Evolutionary conservation across 1,140 invertebrate species (phyloP), one percentile per base, ranked within the genome.

Genomic region (Anoplolepis gracilipes): DNA sequence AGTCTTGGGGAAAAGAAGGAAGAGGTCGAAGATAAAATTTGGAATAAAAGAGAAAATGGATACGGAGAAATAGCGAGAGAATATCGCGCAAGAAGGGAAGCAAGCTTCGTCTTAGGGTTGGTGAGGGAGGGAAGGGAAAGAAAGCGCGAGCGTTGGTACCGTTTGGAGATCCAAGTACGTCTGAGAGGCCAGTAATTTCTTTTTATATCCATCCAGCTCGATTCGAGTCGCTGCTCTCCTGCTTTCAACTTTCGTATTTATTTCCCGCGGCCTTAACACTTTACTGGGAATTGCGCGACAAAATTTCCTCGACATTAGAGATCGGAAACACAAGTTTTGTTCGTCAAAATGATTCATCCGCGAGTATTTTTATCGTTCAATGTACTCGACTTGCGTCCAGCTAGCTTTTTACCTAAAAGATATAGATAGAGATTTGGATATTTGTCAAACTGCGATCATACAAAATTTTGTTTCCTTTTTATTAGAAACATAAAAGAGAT

Each of bases 181-280:
- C 87, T 88, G 87, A 89, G 87, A 87, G 91, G 84, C 81, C 76
- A 78, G 91, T 91, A 91, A 91, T 91, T 90, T 91, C 84, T 89
- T 91, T 91, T 91, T 90, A 91, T 91, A 84, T 85, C 73, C 78
- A 72, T 90, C 61, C 79, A 57, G 30, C 55, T 70, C 87, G 88
- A 86, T 90, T 88, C 86, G 72, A 88, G 42, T 57, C 77, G 82
- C 55, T 84, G 61, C 72, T 87, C 79, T 78, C 13, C 11, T 76
- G 70, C 62, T 85, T 59, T 79, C 59, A 53, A 59, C 73, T 53
- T 30, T 39, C 13, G 11, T 88, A 90, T 87, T 90, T 88, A 90
- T 90, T 78, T 84, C 53, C 75, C 49, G 30, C 25, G 55, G 59
- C 76, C 57, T 72, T 61, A 82, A 85, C 57, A 25, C 64, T 28